These are phyloP conservation scores for Aradophagus sp. DNA, from an alignment of 1,140 invertebrate species.

Conservation along the genomic window DNA sequence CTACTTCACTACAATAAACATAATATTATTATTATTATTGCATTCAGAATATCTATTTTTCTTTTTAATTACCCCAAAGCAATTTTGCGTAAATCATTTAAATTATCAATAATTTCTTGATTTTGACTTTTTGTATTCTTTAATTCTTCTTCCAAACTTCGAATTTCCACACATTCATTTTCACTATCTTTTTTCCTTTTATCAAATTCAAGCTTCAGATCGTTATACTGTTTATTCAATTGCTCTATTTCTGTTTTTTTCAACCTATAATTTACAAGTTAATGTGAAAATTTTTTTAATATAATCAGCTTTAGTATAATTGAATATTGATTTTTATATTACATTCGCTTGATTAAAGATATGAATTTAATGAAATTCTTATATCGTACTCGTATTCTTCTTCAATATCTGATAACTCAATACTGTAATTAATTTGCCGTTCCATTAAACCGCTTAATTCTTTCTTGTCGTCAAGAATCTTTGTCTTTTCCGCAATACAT, in stretches of 20 bases:
- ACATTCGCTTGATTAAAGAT: no score
- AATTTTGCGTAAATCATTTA: constrained; percentile 1
- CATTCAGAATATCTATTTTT: not conserved
- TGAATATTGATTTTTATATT: no score
- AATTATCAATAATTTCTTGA: not conserved
- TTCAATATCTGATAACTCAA: constrained; percentile 6
- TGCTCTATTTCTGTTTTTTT: not conserved
- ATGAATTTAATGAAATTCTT: no score
- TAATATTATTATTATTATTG: not conserved
- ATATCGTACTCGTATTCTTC: constrained; percentile 14
- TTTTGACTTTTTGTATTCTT: constrained; percentile 4
- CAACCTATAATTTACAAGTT: not conserved
- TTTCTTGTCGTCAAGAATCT: constrained; percentile 4
- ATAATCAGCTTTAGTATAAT: constrained; percentile 2
- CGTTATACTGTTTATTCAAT: not conserved
- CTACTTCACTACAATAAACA: constrained; percentile 13
- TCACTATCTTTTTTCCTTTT: no score
- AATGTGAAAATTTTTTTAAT: not conserved
- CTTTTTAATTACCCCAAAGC: no score
- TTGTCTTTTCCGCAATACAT: constrained; percentile 4
- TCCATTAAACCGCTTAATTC: constrained; percentile 1
- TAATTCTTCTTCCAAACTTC: constrained; percentile 7
- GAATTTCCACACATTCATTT: no score
- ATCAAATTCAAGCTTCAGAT: not conserved
- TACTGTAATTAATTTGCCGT: constrained; percentile 3